Evolutionary conservation across 2,888 invertebrate species (phyloP), one percentile per base, ranked within the genome.

Genomic region (Deilephila elpenor): DNA sequence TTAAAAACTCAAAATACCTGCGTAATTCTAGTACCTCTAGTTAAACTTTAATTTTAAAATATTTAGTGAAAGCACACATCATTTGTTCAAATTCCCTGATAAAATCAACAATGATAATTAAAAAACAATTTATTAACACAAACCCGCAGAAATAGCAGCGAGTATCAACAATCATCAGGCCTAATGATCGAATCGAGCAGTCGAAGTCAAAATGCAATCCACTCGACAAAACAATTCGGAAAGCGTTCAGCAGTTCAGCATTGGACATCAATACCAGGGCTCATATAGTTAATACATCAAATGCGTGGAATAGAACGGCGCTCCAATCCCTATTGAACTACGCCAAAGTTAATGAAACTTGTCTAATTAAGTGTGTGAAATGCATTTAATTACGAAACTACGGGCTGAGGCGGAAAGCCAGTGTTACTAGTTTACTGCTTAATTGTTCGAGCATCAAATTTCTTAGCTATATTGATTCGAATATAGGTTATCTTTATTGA

Each of bases 301-400:
- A 56, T 56, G 17, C 56, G 56, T n/a, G 56, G n/a, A 56, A 56
- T 56, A 56, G 56, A 1, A 56, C 56, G 56, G 56, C 56, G 56
- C 56, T n/a, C 56, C 56, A 56, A 56, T 56, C n/a, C 56, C 56
- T 6, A 56, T 56, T 56, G 56, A 56, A 56, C 56, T 56, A 17
- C 56, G 56, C 19, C 56, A 17, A 56, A 56, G 56, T 56, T 56
- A 56, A 56, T 56, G 56, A 5, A 56, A 56, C 56, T 56, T 56
- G 56, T 56, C 56, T 56, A 56, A 56, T 56, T 56, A 56, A 17
- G 56, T 56, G 56, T 56, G 56, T 56, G 56, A 56, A 56, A 56
- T 56, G 56, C 56, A 56, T 56, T 56, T 56, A 56, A 56, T 56
- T 56, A 56, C 56, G 17, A 17, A 56, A 56, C 56, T 56, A n/a